phyloP scores from a whole-genome alignment of 2,888 invertebrate genomes.

The Eilema caniola region DNA sequence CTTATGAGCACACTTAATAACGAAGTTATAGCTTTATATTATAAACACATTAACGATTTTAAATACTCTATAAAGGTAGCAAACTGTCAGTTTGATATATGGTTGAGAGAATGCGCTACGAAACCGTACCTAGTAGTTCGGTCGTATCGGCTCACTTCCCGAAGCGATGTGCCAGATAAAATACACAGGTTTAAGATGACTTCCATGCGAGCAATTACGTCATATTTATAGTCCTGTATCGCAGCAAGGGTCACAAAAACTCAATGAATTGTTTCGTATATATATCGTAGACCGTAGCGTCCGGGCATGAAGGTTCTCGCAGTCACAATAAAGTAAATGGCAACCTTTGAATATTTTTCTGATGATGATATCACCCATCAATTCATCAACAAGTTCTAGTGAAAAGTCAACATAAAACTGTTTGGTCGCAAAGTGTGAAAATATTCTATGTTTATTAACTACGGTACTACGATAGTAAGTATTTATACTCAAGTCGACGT shows the following conservation, averaged over 20 bases:
- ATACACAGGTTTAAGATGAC: not conserved
- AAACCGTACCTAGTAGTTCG: not conserved
- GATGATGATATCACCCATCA: constrained; percentile 7
- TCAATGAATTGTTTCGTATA: not conserved
- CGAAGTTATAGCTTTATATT: no score
- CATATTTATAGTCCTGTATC: no score
- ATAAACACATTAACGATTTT: no score
- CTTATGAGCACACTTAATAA: no score
- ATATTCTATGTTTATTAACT: constrained; percentile 8
- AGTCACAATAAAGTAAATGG: not conserved
- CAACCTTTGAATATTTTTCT: not conserved
- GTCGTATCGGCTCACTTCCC: not conserved
- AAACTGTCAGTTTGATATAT: not conserved
- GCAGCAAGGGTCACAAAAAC: not conserved
- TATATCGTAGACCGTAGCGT: no score
- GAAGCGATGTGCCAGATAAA: not conserved
- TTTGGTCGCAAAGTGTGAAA: constrained; percentile 10
- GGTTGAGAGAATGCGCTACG: not conserved
- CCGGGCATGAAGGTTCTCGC: not conserved
- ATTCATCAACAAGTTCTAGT: constrained; percentile 2
- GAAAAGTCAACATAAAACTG: not conserved
- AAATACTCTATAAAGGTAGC: no score
- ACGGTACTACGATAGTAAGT: not conserved
- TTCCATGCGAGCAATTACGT: no score
- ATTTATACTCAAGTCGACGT: not conserved